phyloP scores from a whole-genome alignment of 2,888 invertebrate genomes.

The Imbricaverruca yamaguchii region DNA sequence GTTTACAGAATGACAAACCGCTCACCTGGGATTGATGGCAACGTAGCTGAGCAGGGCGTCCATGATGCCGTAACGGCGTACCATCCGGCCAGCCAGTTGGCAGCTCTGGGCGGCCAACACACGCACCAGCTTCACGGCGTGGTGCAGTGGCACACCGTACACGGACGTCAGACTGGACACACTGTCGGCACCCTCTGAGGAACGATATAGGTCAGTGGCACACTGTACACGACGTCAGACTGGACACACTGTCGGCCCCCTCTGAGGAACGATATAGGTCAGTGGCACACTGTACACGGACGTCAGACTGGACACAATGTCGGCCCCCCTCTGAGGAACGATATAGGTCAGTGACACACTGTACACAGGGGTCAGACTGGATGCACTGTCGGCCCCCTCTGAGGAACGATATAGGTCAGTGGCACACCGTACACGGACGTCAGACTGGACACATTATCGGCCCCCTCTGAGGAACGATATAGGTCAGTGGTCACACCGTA shows the following conservation, averaged over 20 bases:
- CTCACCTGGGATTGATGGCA: constrained; percentile 36
- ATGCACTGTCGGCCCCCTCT: too few species aligned
- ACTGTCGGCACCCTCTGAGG: background rate
- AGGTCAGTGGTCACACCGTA: constrained; percentile 1
- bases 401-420: constrained; percentile 25
- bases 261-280: background rate
- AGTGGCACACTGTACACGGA: too few species aligned
- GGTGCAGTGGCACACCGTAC: constrained; percentile 52
- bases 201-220: too few species aligned
- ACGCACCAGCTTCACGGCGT: constrained; percentile 65
- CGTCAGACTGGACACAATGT: too few species aligned
- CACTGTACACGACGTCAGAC: too few species aligned
- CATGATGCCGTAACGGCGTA: constrained; percentile 44
- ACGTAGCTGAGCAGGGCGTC: constrained; percentile 38
- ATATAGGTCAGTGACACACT: too few species aligned
- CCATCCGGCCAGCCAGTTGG: constrained; percentile 49
- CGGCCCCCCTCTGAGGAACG: too few species aligned
- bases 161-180: background rate
- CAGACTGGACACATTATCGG: constrained; percentile 26
- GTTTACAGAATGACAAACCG: too few species aligned
- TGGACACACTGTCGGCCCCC: background rate
- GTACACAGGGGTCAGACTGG: too few species aligned
- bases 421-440: constrained; percentile 47
- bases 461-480: background rate
- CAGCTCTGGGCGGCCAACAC: constrained; percentile 57